Evolutionary conservation across 2,797 vertebrate species (phyloP), one percentile per base, ranked within the genome.

Genomic region (Rhinichthys osculus): DNA sequence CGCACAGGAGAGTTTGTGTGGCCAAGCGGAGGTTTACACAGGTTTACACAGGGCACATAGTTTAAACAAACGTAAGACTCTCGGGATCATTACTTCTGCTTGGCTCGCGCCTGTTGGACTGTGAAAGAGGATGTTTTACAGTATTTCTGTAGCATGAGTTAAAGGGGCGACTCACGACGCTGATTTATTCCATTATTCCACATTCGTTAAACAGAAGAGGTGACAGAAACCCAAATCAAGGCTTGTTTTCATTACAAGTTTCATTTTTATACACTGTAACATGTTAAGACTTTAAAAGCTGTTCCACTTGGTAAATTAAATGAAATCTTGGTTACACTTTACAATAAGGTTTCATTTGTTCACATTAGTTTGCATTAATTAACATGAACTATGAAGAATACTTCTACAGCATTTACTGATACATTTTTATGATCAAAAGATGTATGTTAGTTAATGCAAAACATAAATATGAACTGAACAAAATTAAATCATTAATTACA

Each of bases 221-320:
- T 89, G 92, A 93, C 91, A 89, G 90, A 92, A 90, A 89, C 91
- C 93, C 91, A 90, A 87, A 84, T 87, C 93, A 94, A 93, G 93
- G 95, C 95, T 95, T 95, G 95, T 96, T 96, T 96, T 95, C 93
- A 90, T 94, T 96, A 93, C 93, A 94, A 95, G 90, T 94, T 95
- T 93, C 85, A 67, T 79, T 85, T 85, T 82, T 83, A 93, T 87
- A 83, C 85, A 78, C 71, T n/a, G 35, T 76, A 70, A 47, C 50
- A 27, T 82, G 73, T 91, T 92, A 92, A 89, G 91, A 94, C 95
- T 94, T 94, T 94, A 92, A 92, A 93, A 94, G 94, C 92, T 91
- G 89, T 92, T 95, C 90, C 92, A 91, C 93, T 91, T 89, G 91
- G 93, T 95, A 95, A 96, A 95, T 95, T 93, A 92, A n/a, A n/a